Evolutionary conservation across 2,888 invertebrate species (phyloP).

Genomic region (Thecocarcelia acutangulata): DNA sequence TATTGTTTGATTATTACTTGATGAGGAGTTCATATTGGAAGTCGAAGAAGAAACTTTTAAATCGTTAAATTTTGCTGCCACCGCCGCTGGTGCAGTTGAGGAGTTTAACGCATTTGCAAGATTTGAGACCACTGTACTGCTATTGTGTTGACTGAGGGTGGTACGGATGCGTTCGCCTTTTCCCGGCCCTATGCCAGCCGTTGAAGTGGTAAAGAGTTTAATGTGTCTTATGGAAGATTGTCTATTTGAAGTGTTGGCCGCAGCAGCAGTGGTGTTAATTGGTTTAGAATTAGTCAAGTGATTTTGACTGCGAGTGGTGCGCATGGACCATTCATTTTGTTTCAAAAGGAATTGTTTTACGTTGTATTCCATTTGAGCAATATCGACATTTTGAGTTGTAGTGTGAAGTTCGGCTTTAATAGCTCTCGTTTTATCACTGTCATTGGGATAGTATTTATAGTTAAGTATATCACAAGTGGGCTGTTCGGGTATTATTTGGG

Average conservation of each 20-base stretch:
- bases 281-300: constrained; percentile 11
- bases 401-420: constrained; percentile 78
- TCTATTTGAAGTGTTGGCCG: constrained; percentile 18
- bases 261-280: constrained; percentile 15
- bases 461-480: constrained; percentile 80
- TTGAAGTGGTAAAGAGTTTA: constrained; percentile 71
- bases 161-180: constrained; percentile 76
- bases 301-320: constrained; percentile 69
- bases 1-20: constrained; percentile 31
- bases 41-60: constrained; percentile 38
- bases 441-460: constrained; percentile 80
- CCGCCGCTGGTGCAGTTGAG: neutral
- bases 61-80: constrained; percentile 28
- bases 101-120: constrained; percentile 44
- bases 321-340: constrained; percentile 82
- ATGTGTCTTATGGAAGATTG: constrained; percentile 70
- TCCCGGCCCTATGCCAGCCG: constrained; percentile 74
- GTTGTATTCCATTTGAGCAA: constrained; percentile 89
- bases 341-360: constrained; percentile 89
- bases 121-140: constrained; percentile 30
- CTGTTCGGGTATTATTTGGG: constrained; percentile 73
- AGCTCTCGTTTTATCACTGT: constrained; percentile 77
- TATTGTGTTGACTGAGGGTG: constrained; percentile 56
- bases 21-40: constrained; percentile 23
- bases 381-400: constrained; percentile 82